Base-by-base conservation (phyloP, 2,797 vertebrate species). In the Xiphorhynchus erythropygius region DNA sequence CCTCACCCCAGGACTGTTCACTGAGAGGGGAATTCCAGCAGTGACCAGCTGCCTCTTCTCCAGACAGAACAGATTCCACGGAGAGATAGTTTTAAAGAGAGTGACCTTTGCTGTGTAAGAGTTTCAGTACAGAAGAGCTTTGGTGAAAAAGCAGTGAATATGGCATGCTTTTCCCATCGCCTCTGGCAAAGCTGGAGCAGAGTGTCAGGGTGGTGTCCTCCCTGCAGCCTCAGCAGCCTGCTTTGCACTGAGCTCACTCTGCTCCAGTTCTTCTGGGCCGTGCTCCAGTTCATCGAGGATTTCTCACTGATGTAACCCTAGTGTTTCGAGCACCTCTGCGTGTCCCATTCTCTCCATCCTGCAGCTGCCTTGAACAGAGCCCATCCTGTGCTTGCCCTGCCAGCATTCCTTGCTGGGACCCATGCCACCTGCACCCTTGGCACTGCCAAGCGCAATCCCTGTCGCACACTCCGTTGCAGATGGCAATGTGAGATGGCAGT, bases 21-120 rank as follows among this genome's bases (percentile, higher is more conserved):
- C 2, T 7, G 47, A 0, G 0, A 28, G n/a, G 28, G 14, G 7
- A 28, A 23, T 7, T 52, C 53, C 41, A 35, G 18, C 53, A 0
- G 0, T 2, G 32, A 11, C 5, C 70, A 30, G 62, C 46, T 52
- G 69, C 70, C 46, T 25, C 30, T 23, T 10, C 50, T 68, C 22
- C 62, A 52, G 18, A 12, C 49, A 42, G 18, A 60, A 69, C 2
- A 8, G 46, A 44, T 25, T 19, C 9, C 10, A 18, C 0, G 7
- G 8, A 28, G 49, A 19, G 32, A 9, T 5, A 5, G 25, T 33
- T 56, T 64, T 21, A 74, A 60, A 9, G 37, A 25, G 80, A 92
- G 52, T 16, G 42, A 35, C 35, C 13, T 35, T 14, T 17, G 8
- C 59, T 25, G 57, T 7, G 21, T 55, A 63, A 35, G 28, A 6